Evolutionary conservation across 2,113 vertebrate genomes (phyloP).

Genomic region (Lepidothrix coronata): DNA sequence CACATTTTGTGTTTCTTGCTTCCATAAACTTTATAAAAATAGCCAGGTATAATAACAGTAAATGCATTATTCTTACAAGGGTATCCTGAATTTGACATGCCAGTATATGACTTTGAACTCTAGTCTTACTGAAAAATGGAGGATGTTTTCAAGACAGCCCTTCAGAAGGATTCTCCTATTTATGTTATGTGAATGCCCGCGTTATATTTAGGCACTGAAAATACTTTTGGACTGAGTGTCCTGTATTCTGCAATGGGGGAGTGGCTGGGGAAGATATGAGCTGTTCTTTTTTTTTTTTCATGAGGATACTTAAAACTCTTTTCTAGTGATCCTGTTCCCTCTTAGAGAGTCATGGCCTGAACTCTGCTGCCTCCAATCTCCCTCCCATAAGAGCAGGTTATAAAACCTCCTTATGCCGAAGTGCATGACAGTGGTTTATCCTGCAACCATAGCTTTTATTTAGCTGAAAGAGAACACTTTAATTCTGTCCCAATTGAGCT

Average conservation of each 20-base stretch:
- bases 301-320: neutral
- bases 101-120: neutral
- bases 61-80: neutral
- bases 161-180: conserved; percentile 50
- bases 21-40: conserved; percentile 26
- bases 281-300: neutral
- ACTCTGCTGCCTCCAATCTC: neutral
- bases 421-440: neutral
- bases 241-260: neutral
- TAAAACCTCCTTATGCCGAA: neutral
- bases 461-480: neutral
- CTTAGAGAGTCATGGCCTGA: neutral
- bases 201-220: conserved; percentile 56
- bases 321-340: neutral
- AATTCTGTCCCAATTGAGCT: neutral
- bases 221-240: conserved; percentile 18
- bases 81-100: conserved; percentile 4
- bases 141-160: conserved; percentile 1
- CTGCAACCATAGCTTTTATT: neutral
- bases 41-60: neutral
- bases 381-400: neutral
- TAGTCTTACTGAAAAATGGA: neutral
- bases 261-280: neutral
- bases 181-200: neutral
- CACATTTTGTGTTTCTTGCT: neutral